Conservation (phyloP, 2,797 vertebrate genomes). For the Clarias laeviceps region DNA sequence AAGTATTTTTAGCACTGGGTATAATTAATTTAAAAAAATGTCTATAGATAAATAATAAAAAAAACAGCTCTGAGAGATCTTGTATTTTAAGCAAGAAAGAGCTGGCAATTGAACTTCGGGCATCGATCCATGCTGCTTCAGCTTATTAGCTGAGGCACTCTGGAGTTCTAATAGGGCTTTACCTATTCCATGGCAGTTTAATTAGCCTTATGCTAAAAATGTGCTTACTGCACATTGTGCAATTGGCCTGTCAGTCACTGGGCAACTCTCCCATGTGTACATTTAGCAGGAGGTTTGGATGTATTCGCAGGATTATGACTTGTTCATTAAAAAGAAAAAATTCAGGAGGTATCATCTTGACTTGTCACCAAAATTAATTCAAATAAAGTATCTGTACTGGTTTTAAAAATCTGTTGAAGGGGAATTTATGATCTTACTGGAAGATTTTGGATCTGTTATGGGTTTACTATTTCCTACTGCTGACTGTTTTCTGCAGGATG, state of each 20-base stretch:
- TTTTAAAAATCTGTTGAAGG: not conserved
- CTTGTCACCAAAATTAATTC: not conserved
- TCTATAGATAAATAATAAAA: not conserved
- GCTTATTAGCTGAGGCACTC: constrained; percentile 69
- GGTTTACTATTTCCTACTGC: not conserved
- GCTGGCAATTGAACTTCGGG: constrained; percentile 72
- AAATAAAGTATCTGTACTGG: not conserved
- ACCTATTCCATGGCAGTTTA: constrained; percentile 77
- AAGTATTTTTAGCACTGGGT: constrained; percentile 11
- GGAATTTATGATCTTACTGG: not conserved
- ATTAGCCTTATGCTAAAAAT: constrained; percentile 78
- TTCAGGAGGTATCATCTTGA: not conserved
- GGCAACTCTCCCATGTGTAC: not conserved
- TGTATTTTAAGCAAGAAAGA: constrained; percentile 61
- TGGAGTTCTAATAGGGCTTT: constrained; percentile 76
- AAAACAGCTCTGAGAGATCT: constrained; percentile 35
- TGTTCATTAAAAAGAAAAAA: not conserved
- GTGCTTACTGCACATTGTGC: constrained; percentile 77
- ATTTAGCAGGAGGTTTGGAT: not conserved
- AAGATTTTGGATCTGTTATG: not conserved
- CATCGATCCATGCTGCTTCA: constrained; percentile 76
- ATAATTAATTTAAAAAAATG: not conserved
- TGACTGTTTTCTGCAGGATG: not conserved
- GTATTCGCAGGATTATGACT: not conserved
- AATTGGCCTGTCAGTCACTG: constrained; percentile 65